These are phyloP conservation scores for Euwallacea similis DNA, from an alignment of 1,140 invertebrate genomes.

Conservation along the genomic window DNA sequence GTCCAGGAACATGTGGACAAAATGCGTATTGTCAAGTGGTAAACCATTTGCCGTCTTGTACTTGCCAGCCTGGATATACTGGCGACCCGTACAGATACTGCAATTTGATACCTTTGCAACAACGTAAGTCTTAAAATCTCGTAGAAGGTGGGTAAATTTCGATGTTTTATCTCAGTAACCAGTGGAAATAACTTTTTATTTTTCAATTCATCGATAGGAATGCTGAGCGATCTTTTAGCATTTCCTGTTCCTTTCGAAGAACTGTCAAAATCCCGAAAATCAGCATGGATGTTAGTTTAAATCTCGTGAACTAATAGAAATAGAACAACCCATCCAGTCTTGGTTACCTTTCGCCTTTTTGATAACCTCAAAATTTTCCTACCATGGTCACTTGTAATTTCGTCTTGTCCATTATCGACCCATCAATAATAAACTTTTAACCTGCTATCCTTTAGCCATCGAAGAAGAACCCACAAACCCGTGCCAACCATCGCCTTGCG, in stretches of 20 bases:
- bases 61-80: conserved; percentile 66
- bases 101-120: conserved; percentile 45
- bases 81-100: conserved; percentile 70
- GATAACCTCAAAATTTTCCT: too few relatives aligned
- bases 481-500: conserved; percentile 66
- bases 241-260: too few relatives aligned
- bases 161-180: not conserved
- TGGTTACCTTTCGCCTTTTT: too few relatives aligned
- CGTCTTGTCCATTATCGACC: not conserved
- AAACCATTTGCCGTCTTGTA: conserved; percentile 72
- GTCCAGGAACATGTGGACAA: conserved; percentile 72
- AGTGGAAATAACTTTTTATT: not conserved
- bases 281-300: too few relatives aligned
- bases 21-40: conserved; percentile 76
- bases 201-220: not conserved
- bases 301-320: too few relatives aligned
- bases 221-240: too few relatives aligned
- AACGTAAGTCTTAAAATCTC: conserved; percentile 41
- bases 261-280: too few relatives aligned
- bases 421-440: conserved; percentile 49
- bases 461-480: conserved; percentile 57
- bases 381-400: not conserved
- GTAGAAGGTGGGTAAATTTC: too few relatives aligned
- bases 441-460: conserved; percentile 58
- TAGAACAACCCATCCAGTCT: too few relatives aligned